Percentiles rank a stretch among this genome's conserved stretches.
Evolutionary conservation across 2,797 vertebrate species (phyloP).

Genomic region (Emydoidea blandingii): DNA sequence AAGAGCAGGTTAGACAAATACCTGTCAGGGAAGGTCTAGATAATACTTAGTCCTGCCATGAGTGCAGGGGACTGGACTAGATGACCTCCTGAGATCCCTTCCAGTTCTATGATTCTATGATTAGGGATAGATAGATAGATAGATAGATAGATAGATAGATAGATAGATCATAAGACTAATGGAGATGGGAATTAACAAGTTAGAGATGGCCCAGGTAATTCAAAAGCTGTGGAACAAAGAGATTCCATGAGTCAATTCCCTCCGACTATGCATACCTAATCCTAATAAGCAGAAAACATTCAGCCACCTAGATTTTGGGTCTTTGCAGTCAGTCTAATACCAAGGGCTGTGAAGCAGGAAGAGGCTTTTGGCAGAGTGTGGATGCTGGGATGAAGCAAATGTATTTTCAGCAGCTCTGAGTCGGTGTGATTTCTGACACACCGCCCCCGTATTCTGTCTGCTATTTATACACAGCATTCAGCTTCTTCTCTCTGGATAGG

Average conservation of each 20-base stretch:
- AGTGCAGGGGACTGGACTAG: no score
- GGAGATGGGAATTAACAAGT: not conserved
- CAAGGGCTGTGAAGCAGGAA: not conserved
- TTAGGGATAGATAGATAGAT: not conserved
- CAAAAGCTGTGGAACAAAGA: not conserved
- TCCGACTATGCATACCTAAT: not conserved
- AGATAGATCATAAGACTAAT: not conserved
- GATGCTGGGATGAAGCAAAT: not conserved
- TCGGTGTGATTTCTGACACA: not conserved
- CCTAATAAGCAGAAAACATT: not conserved
- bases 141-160: not conserved
- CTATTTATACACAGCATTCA: constrained; percentile 8
- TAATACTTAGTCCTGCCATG: no score
- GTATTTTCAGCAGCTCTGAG: not conserved
- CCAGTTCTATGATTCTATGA: no score
- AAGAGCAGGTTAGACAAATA: no score
- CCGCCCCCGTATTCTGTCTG: not conserved
- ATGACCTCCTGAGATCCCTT: no score
- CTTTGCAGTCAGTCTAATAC: not conserved
- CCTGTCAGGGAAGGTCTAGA: no score
- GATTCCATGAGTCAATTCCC: not conserved
- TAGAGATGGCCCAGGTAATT: not conserved
- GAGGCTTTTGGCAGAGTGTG: not conserved
- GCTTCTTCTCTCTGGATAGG: not conserved
- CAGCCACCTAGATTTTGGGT: not conserved